Evolutionary conservation across 2,797 vertebrate species (phyloP), one percentile per base, ranked within the genome.

Genomic region (Sternotherus odoratus): DNA sequence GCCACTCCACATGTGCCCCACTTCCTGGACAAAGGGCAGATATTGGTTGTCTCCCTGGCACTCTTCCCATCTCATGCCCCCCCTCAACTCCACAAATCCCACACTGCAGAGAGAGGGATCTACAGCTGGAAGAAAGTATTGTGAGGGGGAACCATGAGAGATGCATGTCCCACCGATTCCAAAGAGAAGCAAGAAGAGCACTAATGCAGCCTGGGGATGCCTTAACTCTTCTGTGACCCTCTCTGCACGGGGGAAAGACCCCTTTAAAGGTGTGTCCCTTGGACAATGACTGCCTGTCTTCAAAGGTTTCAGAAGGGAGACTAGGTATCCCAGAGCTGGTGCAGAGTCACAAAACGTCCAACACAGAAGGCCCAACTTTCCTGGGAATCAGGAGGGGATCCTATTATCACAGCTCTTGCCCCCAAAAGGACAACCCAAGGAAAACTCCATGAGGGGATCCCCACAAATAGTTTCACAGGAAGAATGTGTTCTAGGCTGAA

Each of bases 311-410:
- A 6, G 66, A 79, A 33, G 85, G 81, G 85, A 43, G 39, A 74
- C 79, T 92, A 51, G 57, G 74, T 17, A 24, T 75, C 66, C n/a
- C 43, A 4, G 69, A 50, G 33, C 9, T 49, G 19, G 15, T 53
- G 89, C 81, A 92, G 91, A 87, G 89, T 92, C 88, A 48, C 83
- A 56, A 77, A 72, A 24, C 33, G 43, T 48, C 72, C 1, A 28
- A 69, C 88, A 53, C 53, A 69, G 82, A 69, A 85, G 16, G 72
- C 82, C 43, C 16, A 2, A 66, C 69, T 30, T 13, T 12, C 49
- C n/a, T 53, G 46, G 51, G 56, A 19, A 43, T 1, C 19, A 5
- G 6, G 9, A 12, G 5, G 8, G 3, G 19, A 17, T 8, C 19
- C 16, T 11, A 30, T 30, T 5, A 75, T 8, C 24, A 28, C 3